phyloP scores from a whole-genome alignment of 2,888 invertebrate genomes.

The Cataglyphis cursor region DNA sequence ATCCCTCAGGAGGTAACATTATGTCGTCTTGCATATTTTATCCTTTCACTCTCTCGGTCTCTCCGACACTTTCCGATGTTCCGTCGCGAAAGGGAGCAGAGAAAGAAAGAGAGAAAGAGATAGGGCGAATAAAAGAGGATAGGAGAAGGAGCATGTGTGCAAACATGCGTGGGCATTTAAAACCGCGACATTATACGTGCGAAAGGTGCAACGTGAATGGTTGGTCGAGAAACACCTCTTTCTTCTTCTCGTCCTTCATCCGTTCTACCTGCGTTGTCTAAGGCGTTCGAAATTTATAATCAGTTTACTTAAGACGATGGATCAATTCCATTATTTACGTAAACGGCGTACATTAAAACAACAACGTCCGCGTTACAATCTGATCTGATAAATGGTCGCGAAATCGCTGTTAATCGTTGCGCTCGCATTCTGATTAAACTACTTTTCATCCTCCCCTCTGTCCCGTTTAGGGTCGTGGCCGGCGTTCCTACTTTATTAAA shows the following conservation, averaged over 20 bases:
- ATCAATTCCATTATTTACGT: slow-evolving; percentile 64
- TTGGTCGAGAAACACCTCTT: slow-evolving; percentile 25
- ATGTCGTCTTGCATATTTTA: slow-evolving; percentile 79
- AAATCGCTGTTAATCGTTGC: slow-evolving; percentile 68
- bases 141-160: slow-evolving; percentile 31
- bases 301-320: slow-evolving; percentile 71
- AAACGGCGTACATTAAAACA: slow-evolving; percentile 32
- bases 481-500: slow-evolving; percentile 67
- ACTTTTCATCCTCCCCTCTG: slow-evolving; percentile 24
- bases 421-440: slow-evolving; percentile 58
- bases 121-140: not conserved
- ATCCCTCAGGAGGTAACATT: slow-evolving; percentile 78
- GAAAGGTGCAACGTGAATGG: slow-evolving; percentile 25
- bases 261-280: slow-evolving; percentile 57
- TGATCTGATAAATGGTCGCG: slow-evolving; percentile 62
- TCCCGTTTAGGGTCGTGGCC: not conserved
- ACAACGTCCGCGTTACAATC: slow-evolving; percentile 51
- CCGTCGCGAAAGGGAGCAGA: slow-evolving; percentile 11
- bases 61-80: slow-evolving; percentile 43
- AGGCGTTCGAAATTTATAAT: slow-evolving; percentile 80
- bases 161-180: slow-evolving; percentile 45
- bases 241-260: slow-evolving; percentile 5
- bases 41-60: slow-evolving; percentile 58
- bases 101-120: too few relatives aligned
- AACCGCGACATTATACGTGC: slow-evolving; percentile 44